A percentile compares a stretch with the other conserved stretches of the same genome.
Conservation (phyloP, 2,888 invertebrate species). For the Papilio elwesi region DNA sequence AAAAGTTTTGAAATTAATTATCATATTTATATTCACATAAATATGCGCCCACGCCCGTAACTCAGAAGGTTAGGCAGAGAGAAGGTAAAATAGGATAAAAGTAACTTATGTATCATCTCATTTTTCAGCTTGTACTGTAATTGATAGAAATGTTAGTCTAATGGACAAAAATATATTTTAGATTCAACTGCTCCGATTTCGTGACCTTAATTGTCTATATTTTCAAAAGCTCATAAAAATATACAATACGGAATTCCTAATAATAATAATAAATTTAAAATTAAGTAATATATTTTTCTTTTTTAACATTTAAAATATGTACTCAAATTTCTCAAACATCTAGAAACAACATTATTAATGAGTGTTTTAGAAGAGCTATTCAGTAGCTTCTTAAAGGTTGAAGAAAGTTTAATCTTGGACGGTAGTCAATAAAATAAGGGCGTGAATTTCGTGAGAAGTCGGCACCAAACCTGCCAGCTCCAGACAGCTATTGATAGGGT, state of each 20-base stretch:
- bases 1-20: slow-evolving; percentile 49
- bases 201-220: no score
- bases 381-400: slow-evolving; percentile 67
- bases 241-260: not conserved
- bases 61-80: no score
- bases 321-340: slow-evolving; percentile 34
- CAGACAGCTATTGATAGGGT: slow-evolving; percentile 83
- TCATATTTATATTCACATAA: slow-evolving; percentile 42
- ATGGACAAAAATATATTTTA: no score
- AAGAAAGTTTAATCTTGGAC: slow-evolving; percentile 79
- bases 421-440: slow-evolving; percentile 82
- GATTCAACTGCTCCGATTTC: no score
- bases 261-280: no score
- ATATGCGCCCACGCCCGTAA: no score
- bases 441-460: slow-evolving; percentile 77
- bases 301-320: not conserved
- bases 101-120: no score
- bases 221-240: not conserved
- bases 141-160: no score
- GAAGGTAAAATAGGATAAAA: no score
- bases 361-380: slow-evolving; percentile 52
- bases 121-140: no score
- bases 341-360: slow-evolving; percentile 55
- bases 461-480: slow-evolving; percentile 78
- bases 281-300: not conserved